Evolutionary conservation across 2,113 vertebrate species (phyloP), one percentile per base, ranked within the genome.

Genomic region (Genyomyrus donnyi): DNA sequence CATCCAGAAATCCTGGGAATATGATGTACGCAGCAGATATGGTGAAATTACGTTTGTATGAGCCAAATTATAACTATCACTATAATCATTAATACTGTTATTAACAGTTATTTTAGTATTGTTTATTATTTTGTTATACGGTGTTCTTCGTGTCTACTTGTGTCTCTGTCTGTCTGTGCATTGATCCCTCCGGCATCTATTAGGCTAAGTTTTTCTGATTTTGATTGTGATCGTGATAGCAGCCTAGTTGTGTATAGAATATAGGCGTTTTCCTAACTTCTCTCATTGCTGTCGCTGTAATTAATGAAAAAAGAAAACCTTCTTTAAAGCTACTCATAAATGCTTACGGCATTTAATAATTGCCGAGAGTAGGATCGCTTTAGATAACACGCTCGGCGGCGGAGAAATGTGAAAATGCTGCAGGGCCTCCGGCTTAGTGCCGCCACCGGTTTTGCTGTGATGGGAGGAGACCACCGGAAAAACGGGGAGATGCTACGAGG

Each of bases 381-480:
- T 17, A 27, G 74, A 80, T 80, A 42, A 80, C 17, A 17, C 35
- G 31, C 35, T 42, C 74, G 74, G 4, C 35, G 35, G 74, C 13
- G 10, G 31, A 17, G n/a, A 42, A 39, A 19, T 27, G 62, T 31
- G 8, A 31, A 31, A 70, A 13, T 11, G 10, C n/a, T 27, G 74
- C 31, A 80, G 74, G 70, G 35, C 74, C 74, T 80, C 74, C 15
- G 35, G 74, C 35, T 80, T n/a, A 17, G 13, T 80, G 74, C 35
- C 13, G 35, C 74, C 31, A 42, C 74, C 35, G 74, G 31, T 19
- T 80, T 39, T 17, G 62, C n/a, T 83, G n/a, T 45, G 19, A 19
- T 83, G 77, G 77, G 77, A 83, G 77, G 77, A 83, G 39, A 94
- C 94, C 95, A 91, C 92, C 13, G 58, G 62, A 91, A 92, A 93